A percentile compares a stretch with the other conserved stretches of the same genome.
Evolutionary conservation across 2,888 invertebrate genomes (phyloP).

Genomic region (Gryllus longicercus): DNA sequence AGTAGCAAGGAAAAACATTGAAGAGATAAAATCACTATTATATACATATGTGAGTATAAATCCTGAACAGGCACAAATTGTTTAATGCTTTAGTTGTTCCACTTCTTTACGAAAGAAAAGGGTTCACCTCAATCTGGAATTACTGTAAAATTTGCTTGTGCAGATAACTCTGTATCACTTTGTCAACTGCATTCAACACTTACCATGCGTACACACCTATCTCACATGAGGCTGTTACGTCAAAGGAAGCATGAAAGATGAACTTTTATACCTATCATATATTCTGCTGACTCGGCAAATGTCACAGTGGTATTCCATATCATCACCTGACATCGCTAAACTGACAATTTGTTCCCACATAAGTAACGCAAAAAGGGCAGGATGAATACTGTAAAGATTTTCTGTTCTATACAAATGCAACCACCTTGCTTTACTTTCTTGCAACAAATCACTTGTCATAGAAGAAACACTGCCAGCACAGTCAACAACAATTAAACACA

Average conservation of each 20-base stretch:
- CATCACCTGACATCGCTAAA: too few species aligned
- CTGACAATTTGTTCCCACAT: too few species aligned
- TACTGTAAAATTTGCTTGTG: not conserved
- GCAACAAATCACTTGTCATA: too few species aligned
- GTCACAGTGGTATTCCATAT: too few species aligned
- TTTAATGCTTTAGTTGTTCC: not conserved
- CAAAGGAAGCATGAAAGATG: not conserved
- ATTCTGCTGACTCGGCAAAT: not conserved
- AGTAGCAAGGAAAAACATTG: slow-evolving; percentile 8
- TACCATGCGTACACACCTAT: not conserved
- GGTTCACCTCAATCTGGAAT: not conserved
- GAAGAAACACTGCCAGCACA: too few species aligned
- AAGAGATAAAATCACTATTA: slow-evolving; percentile 8
- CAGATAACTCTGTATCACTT: not conserved
- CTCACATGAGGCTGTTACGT: not conserved
- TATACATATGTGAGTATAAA: slow-evolving; percentile 8
- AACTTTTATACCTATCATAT: not conserved
- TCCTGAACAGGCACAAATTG: slow-evolving; percentile 17
- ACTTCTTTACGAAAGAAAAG: not conserved
- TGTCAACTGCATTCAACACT: not conserved
- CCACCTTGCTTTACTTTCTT: too few species aligned
- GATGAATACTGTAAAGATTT: too few species aligned
- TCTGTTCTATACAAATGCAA: too few species aligned
- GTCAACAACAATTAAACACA: too few species aligned
- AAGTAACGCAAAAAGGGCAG: too few species aligned